phyloP scores from a whole-genome alignment of 1,140 invertebrate species.

The Batillaria attramentaria region DNA sequence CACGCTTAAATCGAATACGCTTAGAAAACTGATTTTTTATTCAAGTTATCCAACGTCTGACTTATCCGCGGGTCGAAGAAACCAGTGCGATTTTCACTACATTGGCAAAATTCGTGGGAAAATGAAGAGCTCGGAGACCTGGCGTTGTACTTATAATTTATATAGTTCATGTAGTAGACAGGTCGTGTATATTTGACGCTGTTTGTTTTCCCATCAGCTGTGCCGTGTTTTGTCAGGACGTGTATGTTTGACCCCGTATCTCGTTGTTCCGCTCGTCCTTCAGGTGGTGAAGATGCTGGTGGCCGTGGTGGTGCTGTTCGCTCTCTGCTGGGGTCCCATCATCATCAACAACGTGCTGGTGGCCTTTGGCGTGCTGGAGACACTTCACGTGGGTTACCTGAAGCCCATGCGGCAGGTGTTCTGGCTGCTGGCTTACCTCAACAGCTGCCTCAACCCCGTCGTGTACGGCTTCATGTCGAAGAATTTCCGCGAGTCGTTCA shows the following conservation, averaged over 20 bases:
- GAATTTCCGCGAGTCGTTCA: slow-evolving; percentile 80
- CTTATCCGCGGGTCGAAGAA: no score
- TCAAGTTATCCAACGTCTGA: no score
- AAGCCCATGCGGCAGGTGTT: slow-evolving; percentile 80
- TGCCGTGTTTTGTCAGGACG: not conserved
- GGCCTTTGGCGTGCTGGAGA: no score
- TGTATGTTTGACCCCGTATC: not conserved
- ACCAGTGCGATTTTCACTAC: no score
- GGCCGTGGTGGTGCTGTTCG: slow-evolving; percentile 72
- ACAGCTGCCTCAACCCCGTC: slow-evolving; percentile 84
- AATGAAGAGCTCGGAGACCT: no score
- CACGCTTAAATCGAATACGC: no score
- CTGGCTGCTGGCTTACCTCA: slow-evolving; percentile 75
- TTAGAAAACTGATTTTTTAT: no score
- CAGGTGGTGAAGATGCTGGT: slow-evolving; percentile 75
- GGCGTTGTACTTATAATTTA: no score
- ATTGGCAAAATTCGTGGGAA: no score
- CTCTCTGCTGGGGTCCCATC: slow-evolving; percentile 74
- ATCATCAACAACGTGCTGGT: slow-evolving; percentile 66
- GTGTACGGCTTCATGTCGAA: slow-evolving; percentile 88
- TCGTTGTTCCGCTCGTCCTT: not conserved
- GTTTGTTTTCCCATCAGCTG: not conserved
- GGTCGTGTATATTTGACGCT: no score
- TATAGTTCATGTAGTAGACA: no score
- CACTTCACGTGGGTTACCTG: slow-evolving; percentile 72